Conservation (phyloP, 1,140 invertebrate genomes). For the Hydropsyche tenuis region DNA sequence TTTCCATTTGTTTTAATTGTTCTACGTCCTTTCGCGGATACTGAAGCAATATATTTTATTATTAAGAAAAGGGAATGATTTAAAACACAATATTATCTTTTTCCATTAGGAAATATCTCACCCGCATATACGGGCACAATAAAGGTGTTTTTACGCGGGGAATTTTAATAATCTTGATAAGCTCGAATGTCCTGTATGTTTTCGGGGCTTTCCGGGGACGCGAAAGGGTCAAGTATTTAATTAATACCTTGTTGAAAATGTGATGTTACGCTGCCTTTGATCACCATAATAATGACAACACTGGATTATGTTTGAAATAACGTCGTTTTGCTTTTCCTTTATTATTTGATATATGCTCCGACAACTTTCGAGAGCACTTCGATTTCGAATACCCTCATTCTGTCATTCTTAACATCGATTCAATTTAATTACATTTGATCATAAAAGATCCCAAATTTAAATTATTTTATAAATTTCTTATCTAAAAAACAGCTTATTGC, state of each 20-base stretch:
- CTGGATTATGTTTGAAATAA: background rate
- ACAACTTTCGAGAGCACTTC: too few species aligned
- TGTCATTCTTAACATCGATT: too few species aligned
- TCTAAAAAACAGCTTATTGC: too few species aligned
- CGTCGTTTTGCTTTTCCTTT: too few species aligned
- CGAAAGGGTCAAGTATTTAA: constrained; percentile 26
- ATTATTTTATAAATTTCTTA: too few species aligned
- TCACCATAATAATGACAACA: constrained; percentile 8
- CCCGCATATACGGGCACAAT: background rate
- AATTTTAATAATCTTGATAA: constrained; percentile 3
- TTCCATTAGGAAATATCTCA: background rate
- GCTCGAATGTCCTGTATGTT: constrained; percentile 15
- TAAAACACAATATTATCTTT: background rate
- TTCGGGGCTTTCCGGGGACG: background rate
- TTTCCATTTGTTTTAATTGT: too few species aligned
- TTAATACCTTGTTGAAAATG: constrained; percentile 15
- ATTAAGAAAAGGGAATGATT: background rate
- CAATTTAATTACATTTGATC: too few species aligned
- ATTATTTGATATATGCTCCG: too few species aligned
- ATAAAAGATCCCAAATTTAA: too few species aligned
- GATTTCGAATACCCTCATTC: too few species aligned
- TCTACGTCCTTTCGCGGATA: background rate
- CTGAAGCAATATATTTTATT: background rate
- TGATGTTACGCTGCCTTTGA: constrained; percentile 12
- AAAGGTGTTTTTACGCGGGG: background rate